Base-by-base conservation (phyloP, 2,113 vertebrate genomes). In the Antechinus stuartii region DNA sequence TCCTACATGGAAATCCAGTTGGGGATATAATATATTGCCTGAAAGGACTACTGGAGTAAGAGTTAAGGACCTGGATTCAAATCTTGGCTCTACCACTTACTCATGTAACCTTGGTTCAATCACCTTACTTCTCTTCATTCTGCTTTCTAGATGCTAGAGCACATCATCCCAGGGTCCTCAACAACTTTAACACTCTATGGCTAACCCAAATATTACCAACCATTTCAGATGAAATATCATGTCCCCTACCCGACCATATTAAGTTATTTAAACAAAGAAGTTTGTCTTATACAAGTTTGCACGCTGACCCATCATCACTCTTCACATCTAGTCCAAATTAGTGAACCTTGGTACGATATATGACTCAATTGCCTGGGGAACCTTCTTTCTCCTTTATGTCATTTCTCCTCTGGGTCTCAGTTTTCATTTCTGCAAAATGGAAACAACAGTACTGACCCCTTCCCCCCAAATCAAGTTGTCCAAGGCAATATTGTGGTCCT, bases 371-470 rank as follows among this genome's bases (percentile, higher is more conserved):
- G 8, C 42, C 68, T 42, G 19, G 7, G 54, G 24, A 49, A 47
- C 11, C 54, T 47, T 42, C 8, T 9, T 47, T 42, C 8, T 9
- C 47, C 61, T 76, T 19, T 84, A 84, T 42, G 6, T 84, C 68
- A 0, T 24, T 24, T n/a, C 7, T 55, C n/a, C 30, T 57, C 0
- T 25, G 49, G 8, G 90, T 93, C 56, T 61, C 0, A 0, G 24
- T 91, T 3, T 95, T 54, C 89, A 76, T 11, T 91, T 92, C 84
- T 26, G 26, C 14, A 50, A 14, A 24, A 22, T 0, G 4, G 54
- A 16, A 50, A 56, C 47, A 93, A 93, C 1, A 91, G 54, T 26
- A 23, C 2, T 24, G 14, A 76, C 2, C 0, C 30, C 61, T 12
- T 14, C 61, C 12, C 14, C 61, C 35, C 16, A 16, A 1, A 42